Conservation (phyloP, 2,797 vertebrate species). For the Peromyscus attwateri region DNA sequence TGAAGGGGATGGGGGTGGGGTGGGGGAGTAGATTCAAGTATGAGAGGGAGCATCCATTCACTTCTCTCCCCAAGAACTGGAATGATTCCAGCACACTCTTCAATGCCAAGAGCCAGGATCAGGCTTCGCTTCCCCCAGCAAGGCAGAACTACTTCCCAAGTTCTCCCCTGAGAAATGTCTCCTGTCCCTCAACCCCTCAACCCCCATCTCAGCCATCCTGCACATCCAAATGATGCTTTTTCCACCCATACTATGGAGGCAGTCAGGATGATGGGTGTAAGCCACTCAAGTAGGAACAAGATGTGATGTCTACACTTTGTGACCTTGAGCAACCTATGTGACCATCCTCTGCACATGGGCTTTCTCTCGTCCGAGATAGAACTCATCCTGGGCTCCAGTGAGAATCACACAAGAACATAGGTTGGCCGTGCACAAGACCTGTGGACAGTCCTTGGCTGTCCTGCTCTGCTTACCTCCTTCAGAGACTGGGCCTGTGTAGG, state of each 20-base stretch:
- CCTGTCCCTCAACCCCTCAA: rapidly evolving
- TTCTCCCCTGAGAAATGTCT: neutral
- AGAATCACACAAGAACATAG: neutral
- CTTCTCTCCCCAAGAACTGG: neutral
- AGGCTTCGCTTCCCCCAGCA: neutral
- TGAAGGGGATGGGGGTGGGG: neutral
- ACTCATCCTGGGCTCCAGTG: neutral
- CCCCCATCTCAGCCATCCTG: neutral
- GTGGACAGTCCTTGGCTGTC: neutral
- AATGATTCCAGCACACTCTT: neutral
- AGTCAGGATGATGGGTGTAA: neutral
- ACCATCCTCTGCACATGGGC: neutral
- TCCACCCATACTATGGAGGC: neutral
- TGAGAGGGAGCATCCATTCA: neutral
- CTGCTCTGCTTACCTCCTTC: too few species aligned
- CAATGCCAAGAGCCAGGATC: neutral
- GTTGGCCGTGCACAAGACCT: too few species aligned
- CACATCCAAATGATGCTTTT: rapidly evolving
- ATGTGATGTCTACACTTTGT: rapidly evolving
- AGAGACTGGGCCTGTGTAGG: neutral
- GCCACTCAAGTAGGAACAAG: neutral
- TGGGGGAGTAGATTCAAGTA: too few species aligned
- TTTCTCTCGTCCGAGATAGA: rapidly evolving
- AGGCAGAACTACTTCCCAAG: neutral
- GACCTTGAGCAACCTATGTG: rapidly evolving